These are phyloP conservation scores for Anas platyrhynchos DNA, from an alignment of 2,113 vertebrate genomes.

Conservation along the genomic window DNA sequence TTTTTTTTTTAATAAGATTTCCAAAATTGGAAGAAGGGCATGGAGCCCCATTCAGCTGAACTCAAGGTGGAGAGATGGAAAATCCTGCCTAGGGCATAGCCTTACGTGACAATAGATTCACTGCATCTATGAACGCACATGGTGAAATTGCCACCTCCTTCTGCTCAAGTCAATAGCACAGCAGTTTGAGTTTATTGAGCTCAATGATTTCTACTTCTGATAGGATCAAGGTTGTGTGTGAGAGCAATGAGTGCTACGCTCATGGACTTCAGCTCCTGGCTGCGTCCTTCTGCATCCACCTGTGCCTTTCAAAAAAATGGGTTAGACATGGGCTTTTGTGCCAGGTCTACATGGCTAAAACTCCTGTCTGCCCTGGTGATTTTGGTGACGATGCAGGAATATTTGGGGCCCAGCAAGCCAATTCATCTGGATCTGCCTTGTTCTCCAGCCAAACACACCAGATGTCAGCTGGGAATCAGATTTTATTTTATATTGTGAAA, in stretches of 20 bases:
- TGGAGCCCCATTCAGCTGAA: accelerated
- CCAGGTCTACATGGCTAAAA: accelerated
- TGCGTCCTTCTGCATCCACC: not conserved
- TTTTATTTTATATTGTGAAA: not conserved
- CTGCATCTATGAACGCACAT: accelerated
- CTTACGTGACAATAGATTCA: not conserved
- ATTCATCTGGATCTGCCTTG: not conserved
- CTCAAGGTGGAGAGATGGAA: not conserved
- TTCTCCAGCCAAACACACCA: not conserved
- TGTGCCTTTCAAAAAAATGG: accelerated
- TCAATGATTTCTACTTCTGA: not conserved
- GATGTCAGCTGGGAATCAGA: not conserved
- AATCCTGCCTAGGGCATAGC: not conserved
- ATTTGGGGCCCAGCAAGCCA: accelerated
- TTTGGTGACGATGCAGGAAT: accelerated
- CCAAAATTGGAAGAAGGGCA: not conserved
- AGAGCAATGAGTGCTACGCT: accelerated
- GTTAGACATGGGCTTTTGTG: accelerated
- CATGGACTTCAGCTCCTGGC: not conserved
- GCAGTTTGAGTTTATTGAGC: not conserved
- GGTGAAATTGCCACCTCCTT: accelerated
- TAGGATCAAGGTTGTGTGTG: accelerated
- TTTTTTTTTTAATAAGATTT: not conserved
- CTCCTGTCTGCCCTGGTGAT: not conserved
- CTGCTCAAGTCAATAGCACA: not conserved